Conservation (phyloP, 2,113 vertebrate genomes). For the Trachemys scripta region DNA sequence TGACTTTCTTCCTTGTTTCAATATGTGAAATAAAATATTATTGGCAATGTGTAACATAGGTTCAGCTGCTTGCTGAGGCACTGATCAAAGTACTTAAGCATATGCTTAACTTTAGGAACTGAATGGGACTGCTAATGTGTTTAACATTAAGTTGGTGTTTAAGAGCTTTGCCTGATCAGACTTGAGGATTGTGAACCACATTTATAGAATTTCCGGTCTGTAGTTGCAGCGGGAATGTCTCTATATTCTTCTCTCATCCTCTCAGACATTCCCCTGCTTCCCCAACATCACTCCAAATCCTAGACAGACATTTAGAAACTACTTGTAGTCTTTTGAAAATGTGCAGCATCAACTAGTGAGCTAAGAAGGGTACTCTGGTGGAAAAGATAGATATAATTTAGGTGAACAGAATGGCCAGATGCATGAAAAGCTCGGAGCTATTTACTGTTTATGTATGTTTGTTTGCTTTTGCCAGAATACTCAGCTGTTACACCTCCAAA, state of each 20-base stretch:
- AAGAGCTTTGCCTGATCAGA: neutral
- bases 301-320: neutral
- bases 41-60: neutral
- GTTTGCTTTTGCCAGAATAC: neutral
- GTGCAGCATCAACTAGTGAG: neutral
- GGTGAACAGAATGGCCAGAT: neutral
- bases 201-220: neutral
- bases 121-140: neutral
- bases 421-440: neutral
- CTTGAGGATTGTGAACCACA: neutral
- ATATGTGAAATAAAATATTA: neutral
- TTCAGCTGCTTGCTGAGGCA: neutral
- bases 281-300: rapidly evolving
- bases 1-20: neutral
- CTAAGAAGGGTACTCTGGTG: neutral
- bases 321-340: neutral
- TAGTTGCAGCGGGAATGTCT: neutral
- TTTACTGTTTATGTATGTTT: neutral
- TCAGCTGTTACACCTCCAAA: neutral
- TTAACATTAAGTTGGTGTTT: neutral
- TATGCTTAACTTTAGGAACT: neutral
- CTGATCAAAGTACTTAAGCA: neutral
- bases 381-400: neutral
- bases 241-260: neutral
- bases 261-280: neutral